Conservation (phyloP, 1,140 invertebrate genomes). For the Nasonia vitripennis region DNA sequence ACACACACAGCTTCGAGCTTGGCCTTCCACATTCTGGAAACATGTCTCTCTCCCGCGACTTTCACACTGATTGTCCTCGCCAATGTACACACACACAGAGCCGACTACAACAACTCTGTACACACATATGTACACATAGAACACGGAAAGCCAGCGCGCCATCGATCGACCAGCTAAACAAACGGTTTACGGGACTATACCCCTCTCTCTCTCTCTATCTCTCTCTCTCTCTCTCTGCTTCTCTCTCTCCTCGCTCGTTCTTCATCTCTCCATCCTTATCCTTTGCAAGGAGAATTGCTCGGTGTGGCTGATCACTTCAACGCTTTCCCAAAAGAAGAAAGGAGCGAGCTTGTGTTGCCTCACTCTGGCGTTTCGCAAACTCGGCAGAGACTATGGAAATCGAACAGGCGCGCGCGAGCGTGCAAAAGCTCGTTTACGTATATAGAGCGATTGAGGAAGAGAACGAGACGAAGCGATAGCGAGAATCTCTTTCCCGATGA, state of each 20-base stretch:
- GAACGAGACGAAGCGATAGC: not conserved
- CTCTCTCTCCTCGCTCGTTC: not conserved
- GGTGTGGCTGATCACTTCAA: constrained; percentile 37
- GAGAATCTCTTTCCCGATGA: constrained; percentile 40
- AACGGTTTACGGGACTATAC: constrained; percentile 39
- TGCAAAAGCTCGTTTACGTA: constrained; percentile 1
- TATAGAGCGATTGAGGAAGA: not conserved
- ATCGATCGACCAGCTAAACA: constrained; percentile 55
- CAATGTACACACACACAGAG: not conserved
- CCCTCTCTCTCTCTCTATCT: not conserved
- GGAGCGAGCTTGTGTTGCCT: not conserved
- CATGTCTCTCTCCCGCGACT: constrained; percentile 14
- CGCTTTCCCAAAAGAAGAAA: not conserved
- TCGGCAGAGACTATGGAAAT: constrained; percentile 46
- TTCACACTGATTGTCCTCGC: constrained; percentile 32
- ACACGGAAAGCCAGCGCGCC: not conserved
- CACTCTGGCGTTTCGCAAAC: constrained; percentile 28
- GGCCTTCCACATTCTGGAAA: not conserved
- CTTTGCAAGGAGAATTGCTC: constrained; percentile 14
- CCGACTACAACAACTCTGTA: no score
- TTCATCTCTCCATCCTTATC: not conserved
- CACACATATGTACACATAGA: not conserved
- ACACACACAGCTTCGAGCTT: not conserved
- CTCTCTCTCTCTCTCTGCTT: not conserved
- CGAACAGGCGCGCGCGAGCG: constrained; percentile 19